Conservation (phyloP, 2,888 invertebrate genomes). For the Nephrotoma guestfalica region DNA sequence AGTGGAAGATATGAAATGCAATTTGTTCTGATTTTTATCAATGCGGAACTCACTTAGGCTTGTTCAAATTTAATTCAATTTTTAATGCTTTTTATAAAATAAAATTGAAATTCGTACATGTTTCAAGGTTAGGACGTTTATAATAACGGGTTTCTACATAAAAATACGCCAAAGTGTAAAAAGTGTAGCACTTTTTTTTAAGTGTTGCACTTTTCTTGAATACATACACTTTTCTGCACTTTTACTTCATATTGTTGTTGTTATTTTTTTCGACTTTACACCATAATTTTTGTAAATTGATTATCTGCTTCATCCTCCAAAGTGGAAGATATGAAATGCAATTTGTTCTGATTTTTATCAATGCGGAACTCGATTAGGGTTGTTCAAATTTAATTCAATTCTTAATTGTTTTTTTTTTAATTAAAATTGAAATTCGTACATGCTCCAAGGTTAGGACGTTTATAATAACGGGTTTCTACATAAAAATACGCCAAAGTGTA, state of each 20-base stretch:
- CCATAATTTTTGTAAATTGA: neutral
- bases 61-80: too few relatives aligned
- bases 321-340: too few relatives aligned
- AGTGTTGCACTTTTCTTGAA: neutral
- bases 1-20: too few relatives aligned
- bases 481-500: neutral
- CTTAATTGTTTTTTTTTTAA: neutral
- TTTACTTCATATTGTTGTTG: neutral
- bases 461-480: neutral
- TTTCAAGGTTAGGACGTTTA: neutral
- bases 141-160: neutral
- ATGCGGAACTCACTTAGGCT: too few relatives aligned
- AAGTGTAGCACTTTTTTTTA: neutral
- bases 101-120: too few relatives aligned
- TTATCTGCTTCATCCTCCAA: neutral
- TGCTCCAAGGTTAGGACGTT: neutral
- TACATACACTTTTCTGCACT: neutral
- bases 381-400: too few relatives aligned
- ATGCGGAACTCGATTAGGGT: too few relatives aligned
- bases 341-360: too few relatives aligned
- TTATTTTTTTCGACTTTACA: neutral
- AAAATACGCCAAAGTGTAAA: neutral
- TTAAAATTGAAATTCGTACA: too few relatives aligned
- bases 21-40: too few relatives aligned
- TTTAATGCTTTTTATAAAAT: too few relatives aligned